A percentile compares a stretch with the other conserved stretches of the same genome.
Evolutionary conservation across 2,888 invertebrate genomes (phyloP).

Genomic region (Auanema sp.): DNA sequence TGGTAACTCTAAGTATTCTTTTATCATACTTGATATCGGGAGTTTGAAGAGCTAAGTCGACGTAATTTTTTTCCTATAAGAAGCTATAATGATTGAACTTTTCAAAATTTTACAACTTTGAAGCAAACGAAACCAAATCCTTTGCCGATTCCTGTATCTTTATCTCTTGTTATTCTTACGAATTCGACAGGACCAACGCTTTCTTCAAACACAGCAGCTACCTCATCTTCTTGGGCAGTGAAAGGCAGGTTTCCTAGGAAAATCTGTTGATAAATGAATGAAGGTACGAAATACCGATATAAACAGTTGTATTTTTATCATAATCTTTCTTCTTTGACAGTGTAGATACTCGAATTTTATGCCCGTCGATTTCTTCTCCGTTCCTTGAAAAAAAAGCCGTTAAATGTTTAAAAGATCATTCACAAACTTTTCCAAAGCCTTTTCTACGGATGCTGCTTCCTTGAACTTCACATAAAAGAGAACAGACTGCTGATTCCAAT

Average conservation of each 20-base stretch:
- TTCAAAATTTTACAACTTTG: constrained; percentile 17
- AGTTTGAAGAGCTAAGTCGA: constrained; percentile 33
- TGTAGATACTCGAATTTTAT: constrained; percentile 32
- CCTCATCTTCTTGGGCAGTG: constrained; percentile 26
- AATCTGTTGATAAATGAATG: not conserved
- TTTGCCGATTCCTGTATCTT: constrained; percentile 31
- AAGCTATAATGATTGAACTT: constrained; percentile 10
- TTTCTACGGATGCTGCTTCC: constrained; percentile 26
- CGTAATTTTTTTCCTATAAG: constrained; percentile 25
- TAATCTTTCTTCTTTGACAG: constrained; percentile 27
- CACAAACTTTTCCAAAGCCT: constrained; percentile 33
- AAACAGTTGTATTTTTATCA: constrained; percentile 32
- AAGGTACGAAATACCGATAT: constrained; percentile 22
- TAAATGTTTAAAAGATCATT: constrained; percentile 2
- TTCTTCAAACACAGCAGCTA: constrained; percentile 26
- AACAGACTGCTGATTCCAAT: constrained; percentile 35
- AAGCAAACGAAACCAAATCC: constrained; percentile 43
- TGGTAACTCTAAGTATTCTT: constrained; percentile 32
- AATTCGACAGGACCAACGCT: constrained; percentile 33
- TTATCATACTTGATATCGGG: constrained; percentile 32
- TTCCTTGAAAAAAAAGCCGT: constrained; percentile 22
- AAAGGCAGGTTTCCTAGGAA: constrained; percentile 33
- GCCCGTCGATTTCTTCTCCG: constrained; percentile 32
- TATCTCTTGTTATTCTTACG: constrained; percentile 32
- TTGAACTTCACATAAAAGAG: constrained; percentile 38